Base-by-base conservation (phyloP, 2,113 vertebrate genomes). In the Aspiorhynchus laticeps region DNA sequence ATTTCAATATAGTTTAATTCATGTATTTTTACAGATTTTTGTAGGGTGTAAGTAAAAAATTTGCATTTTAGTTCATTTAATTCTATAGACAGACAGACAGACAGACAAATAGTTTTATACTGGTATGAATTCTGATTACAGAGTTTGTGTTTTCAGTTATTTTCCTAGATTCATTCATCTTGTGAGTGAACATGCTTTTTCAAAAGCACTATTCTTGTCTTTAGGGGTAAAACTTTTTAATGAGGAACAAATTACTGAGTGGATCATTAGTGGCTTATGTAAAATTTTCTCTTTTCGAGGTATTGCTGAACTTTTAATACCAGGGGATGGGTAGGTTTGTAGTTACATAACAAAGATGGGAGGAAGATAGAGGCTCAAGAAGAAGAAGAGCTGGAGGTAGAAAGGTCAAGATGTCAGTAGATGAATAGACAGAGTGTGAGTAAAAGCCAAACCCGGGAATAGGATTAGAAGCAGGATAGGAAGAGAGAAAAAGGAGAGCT, bases 261-360 rank as follows among this genome's bases (percentile, higher is more conserved):
- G 79, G 56, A 63, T 46, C 79, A 86, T 86, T 86, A 83, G 53
- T 71, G 73, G 38, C 77, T 83, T 85, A 80, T 85, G 65, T 74
- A 88, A 80, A 19, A 36, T 31, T 19, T 85, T 56, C 21, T 51
- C 73, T 86, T 88, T 36, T 28, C 46, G 15, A 65, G 31, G 41
- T 38, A 46, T 79, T 80, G 56, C 79, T 83, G 74, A 88, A 84
- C 69, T 82, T 73, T 59, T 86, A 83, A 61, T 78, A 61, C 36
- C 46, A 33, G 33, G 33, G 76, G n/a, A 56, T 43, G 24, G 59
- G 15, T 56, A 41, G 17, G 15, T 51, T 56, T 76, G 61, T 15
- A 33, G 5, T 75, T 73, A 9, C 63, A 46, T 84, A 56, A 41
- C 63, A 69, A 31, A 74, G 15, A 46, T 83, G 46, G 51, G 71